Conservation (phyloP, 1,140 invertebrate species). For the silkworm (Bombyx mori) region ASM3026992v2 NC_085131.1:680001-680500, state of each 20-base stretch:
- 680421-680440: conserved; percentile 92
- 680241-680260: conserved; percentile 24
- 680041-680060: conserved; percentile 40
- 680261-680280: conserved; percentile 56
- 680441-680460: conserved; percentile 96
- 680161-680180: conserved; percentile 33
- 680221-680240: conserved; percentile 37
- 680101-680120: no score
- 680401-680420: conserved; percentile 75
- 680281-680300: conserved; percentile 44
- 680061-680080: conserved; percentile 32
- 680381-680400: conserved; percentile 76
- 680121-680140: conserved; percentile 24
- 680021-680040: conserved; percentile 11
- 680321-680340: conserved; percentile 85
- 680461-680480: conserved; percentile 99
- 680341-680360: conserved; percentile 81
- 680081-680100: conserved; percentile 20
- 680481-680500: conserved; percentile 91
- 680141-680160: conserved; percentile 52
- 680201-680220: conserved; percentile 25
- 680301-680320: conserved; percentile 80
- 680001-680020: no score
- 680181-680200: conserved; percentile 44
- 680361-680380: conserved; percentile 83